Evolutionary conservation across 2,888 invertebrate species (phyloP), one percentile per base, ranked within the genome.

Genomic region (Callimorpha dominula): DNA sequence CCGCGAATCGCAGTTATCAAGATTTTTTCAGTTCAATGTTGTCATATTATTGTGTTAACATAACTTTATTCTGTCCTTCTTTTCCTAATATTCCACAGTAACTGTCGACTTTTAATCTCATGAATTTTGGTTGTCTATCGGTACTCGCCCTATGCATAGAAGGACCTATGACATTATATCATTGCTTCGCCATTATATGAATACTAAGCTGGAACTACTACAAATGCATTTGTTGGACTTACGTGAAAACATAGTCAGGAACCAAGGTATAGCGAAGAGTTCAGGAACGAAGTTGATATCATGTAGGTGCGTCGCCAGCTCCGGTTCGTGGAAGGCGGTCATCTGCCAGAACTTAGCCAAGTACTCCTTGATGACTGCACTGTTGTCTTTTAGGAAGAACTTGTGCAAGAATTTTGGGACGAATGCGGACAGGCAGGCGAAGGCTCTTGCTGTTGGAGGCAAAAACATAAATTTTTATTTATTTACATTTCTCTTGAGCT

Each of bases 241-340:
- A 99, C 99, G 99, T 74, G 99, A 99, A 95, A 99, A 99, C 98
- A 99, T 99, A 9, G 99, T 99, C 54, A 99, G 96, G 91, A 99
- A 99, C 99, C 99, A 99, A 0, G 99, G 99, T 91, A 99, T 99
- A 40, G 99, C 99, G 93, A 99, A 99, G 20, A 99, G 96, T 93
- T 99, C 99, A 0, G 99, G 99, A 82, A 98, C 98, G 91, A 99
- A 99, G 88, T 97, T 98, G 82, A 99, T 99, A 20, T 97, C 97
- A 86, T 98, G 97, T 67, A 99, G 96, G 93, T 99, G 99, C 89
- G 98, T 98, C 3, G 99, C 98, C 74, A 99, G 93, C 74, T 97
- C 96, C 0, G 99, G 99, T 91, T 99, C 99, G 89, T 99, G 99
- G 92, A 98, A 99, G 60, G 99, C 98, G 65, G 99, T 98, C 87